Evolutionary conservation across 2,888 invertebrate species (phyloP).

Genomic region (Lepidocyrtoides sp.): DNA sequence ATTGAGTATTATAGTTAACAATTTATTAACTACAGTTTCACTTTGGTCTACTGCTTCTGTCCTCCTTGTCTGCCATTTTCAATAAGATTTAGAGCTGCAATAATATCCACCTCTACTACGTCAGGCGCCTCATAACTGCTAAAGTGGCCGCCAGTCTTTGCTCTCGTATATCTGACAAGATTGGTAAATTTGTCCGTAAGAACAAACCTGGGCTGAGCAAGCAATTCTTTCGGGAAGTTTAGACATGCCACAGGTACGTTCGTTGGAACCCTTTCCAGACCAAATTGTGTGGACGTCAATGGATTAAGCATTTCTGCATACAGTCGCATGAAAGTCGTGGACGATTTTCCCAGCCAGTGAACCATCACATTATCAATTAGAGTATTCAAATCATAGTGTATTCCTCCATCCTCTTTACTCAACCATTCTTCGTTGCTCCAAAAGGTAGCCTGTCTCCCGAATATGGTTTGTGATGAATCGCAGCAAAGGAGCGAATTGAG

Average conservation of each 20-base stretch:
- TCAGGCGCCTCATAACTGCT: constrained; percentile 93
- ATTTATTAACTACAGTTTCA: background rate
- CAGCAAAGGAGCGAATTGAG: constrained; percentile 84
- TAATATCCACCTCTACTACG: constrained; percentile 91
- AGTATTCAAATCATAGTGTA: constrained; percentile 91
- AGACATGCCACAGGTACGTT: constrained; percentile 92
- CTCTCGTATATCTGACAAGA: constrained; percentile 90
- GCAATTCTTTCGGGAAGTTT: constrained; percentile 91
- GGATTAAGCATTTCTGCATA: constrained; percentile 86
- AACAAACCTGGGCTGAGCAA: constrained; percentile 89
- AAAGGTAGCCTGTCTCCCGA: constrained; percentile 87
- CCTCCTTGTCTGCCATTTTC: background rate
- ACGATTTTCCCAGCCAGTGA: constrained; percentile 88
- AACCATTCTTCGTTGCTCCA: constrained; percentile 89
- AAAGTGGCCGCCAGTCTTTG: constrained; percentile 94
- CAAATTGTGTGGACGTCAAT: constrained; percentile 66
- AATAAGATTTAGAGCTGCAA: constrained; percentile 84
- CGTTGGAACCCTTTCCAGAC: constrained; percentile 88
- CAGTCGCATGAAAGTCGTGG: constrained; percentile 87
- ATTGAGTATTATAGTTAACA: background rate
- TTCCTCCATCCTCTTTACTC: constrained; percentile 89
- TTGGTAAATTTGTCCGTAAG: constrained; percentile 90
- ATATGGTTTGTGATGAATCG: constrained; percentile 85
- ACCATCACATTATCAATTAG: constrained; percentile 88
- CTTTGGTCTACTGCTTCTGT: background rate